Percentiles rank a stretch among this genome's conserved stretches.
phyloP scores from a whole-genome alignment of 2,888 invertebrate species.

The Thera britannica region DNA sequence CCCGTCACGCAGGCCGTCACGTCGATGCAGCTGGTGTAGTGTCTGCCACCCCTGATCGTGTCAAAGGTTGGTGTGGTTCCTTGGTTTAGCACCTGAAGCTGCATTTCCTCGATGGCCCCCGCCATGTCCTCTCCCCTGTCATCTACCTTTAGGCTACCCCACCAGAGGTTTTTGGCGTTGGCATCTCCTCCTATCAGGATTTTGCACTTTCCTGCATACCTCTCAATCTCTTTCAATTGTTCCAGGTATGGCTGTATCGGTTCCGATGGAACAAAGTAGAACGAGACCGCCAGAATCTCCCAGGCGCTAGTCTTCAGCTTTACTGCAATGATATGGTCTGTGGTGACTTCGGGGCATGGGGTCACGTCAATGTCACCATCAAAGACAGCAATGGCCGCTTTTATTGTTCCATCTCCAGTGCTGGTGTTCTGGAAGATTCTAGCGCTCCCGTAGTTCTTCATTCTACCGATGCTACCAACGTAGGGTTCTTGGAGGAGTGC shows the following conservation, averaged over 20 bases:
- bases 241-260: background rate
- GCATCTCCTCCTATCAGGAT: too few relatives aligned
- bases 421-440: background rate
- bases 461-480: background rate
- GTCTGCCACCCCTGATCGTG: too few relatives aligned
- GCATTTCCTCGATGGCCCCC: too few relatives aligned
- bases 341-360: background rate
- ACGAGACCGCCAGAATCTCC: constrained; percentile 1
- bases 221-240: background rate
- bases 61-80: too few relatives aligned
- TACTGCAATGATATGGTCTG: background rate
- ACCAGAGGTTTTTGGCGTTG: too few relatives aligned
- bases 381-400: background rate
- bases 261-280: background rate
- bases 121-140: too few relatives aligned
- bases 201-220: too few relatives aligned
- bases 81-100: too few relatives aligned
- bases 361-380: background rate
- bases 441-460: background rate
- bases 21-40: too few relatives aligned
- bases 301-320: constrained; percentile 6
- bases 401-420: background rate
- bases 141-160: too few relatives aligned
- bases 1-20: too few relatives aligned
- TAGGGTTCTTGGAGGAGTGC: background rate